These are phyloP conservation scores for Lydus trimaculatus DNA, from an alignment of 2,888 invertebrate genomes.

Conservation along the genomic window DNA sequence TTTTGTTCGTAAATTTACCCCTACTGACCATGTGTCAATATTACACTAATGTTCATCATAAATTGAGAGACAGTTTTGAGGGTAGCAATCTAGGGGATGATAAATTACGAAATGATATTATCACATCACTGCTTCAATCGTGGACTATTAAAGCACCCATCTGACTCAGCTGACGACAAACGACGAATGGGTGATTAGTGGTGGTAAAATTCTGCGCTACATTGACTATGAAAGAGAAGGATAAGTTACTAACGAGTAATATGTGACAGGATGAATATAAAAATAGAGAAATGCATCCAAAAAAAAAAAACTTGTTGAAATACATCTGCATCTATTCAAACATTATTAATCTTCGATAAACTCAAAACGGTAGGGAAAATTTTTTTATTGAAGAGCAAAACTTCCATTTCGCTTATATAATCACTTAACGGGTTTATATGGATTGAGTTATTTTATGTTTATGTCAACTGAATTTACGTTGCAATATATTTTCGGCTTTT, in stretches of 20 bases:
- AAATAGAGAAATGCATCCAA: slow-evolving; percentile 41
- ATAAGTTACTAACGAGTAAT: slow-evolving; percentile 47
- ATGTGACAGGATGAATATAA: slow-evolving; percentile 37
- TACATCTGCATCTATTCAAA: slow-evolving; percentile 14
- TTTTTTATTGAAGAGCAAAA: not conserved
- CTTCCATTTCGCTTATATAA: not conserved
- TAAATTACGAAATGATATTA: slow-evolving; percentile 47
- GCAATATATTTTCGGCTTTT: slow-evolving; percentile 44
- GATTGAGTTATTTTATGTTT: not conserved
- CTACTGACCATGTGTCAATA: not conserved
- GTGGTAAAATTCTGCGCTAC: slow-evolving; percentile 31
- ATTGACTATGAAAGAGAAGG: slow-evolving; percentile 45
- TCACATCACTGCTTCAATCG: slow-evolving; percentile 39
- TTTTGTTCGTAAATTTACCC: not conserved
- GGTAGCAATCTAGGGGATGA: slow-evolving; percentile 25
- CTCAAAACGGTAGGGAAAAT: not conserved
- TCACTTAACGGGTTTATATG: not conserved
- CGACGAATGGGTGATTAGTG: slow-evolving; percentile 41
- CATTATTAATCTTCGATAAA: slow-evolving; percentile 24
- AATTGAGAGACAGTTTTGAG: slow-evolving; percentile 10
- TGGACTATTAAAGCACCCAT: slow-evolving; percentile 39
- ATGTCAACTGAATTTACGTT: slow-evolving; percentile 48
- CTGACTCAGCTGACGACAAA: slow-evolving; percentile 44
- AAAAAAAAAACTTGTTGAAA: slow-evolving; percentile 24
- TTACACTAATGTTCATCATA: no score